Conservation (phyloP, 2,888 invertebrate genomes). For the Microdon myrmicae region DNA sequence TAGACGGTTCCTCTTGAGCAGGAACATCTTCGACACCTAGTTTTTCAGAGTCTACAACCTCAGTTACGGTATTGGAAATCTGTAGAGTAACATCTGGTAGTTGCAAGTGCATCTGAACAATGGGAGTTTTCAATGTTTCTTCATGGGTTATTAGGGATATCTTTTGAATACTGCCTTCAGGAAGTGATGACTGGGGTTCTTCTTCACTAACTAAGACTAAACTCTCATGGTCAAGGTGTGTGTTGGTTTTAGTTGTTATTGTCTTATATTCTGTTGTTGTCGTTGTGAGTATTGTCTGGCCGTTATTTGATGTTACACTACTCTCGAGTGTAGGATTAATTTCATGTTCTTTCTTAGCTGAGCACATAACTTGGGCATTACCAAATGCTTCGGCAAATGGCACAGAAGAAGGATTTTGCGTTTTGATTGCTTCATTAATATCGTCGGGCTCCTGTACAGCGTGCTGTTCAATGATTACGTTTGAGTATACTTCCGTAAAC, state of each 20-base stretch:
- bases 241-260: constrained; percentile 60
- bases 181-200: constrained; percentile 58
- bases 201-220: constrained; percentile 62
- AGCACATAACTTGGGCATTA: constrained; percentile 54
- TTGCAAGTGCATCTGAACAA: constrained; percentile 74
- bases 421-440: constrained; percentile 7
- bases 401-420: too few relatives aligned
- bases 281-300: constrained; percentile 53
- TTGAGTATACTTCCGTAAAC: too few relatives aligned
- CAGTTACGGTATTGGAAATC: constrained; percentile 62
- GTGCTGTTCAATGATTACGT: too few relatives aligned
- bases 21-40: constrained; percentile 32
- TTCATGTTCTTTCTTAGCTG: constrained; percentile 18
- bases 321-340: not conserved
- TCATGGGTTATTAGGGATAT: constrained; percentile 79
- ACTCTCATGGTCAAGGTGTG: constrained; percentile 53
- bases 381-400: too few relatives aligned
- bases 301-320: constrained; percentile 5
- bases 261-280: constrained; percentile 59
- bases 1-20: constrained; percentile 5
- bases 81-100: constrained; percentile 65
- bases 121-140: constrained; percentile 75
- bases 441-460: not conserved
- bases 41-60: constrained; percentile 57
- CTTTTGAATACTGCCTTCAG: constrained; percentile 64